Evolutionary conservation across 2,888 invertebrate species (phyloP), one percentile per base, ranked within the genome.

Genomic region (Drosophila fulvimacula): DNA sequence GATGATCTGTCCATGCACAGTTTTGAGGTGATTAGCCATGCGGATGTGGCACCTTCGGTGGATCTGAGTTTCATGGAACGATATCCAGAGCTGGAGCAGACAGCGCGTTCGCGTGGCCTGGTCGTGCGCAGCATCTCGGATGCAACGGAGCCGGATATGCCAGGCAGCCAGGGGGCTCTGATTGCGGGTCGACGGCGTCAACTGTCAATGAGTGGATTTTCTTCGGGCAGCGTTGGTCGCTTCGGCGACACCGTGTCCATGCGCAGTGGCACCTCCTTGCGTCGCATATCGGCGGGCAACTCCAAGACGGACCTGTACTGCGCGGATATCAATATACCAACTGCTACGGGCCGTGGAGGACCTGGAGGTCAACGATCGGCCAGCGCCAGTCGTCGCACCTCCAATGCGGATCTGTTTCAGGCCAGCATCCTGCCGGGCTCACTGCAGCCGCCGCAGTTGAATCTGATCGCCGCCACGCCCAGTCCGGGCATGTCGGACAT

Each of bases 271-370:
- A 90, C 86, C 36, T 92, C 92, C 0, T 27, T 92, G 44, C 90
- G 92, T 6, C 90, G 92, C 38, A 90, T 92, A 36, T 91, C 92
- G 13, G 84, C 89, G 2, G 91, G 90, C 5, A 90, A 92, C 24
- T 92, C 93, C 5, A 91, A 91, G 61, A 87, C 89, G 21, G 92
- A 92, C 59, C 73, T 92, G 0, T 92, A 89, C 73, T 90, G 93
- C 15, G 92, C 92, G 0, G 92, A 92, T 46, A 91, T 92, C 4
- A 92, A 91, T 49, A 91, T 92, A 71, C 90, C 92, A 30, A 58
- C 58, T 0, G 15, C 39, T 21, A 52, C 32, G 30, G 59, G 57
- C 4, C 70, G 80, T 9, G 17, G 39, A 5, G 30, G 41, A 6
- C 71, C 52, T 10, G 79, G 70, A 7, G 90, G 81, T 13, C 88